These are phyloP conservation scores for Hermodice carunculata DNA, from an alignment of 2,888 invertebrate genomes.

Conservation along the genomic window DNA sequence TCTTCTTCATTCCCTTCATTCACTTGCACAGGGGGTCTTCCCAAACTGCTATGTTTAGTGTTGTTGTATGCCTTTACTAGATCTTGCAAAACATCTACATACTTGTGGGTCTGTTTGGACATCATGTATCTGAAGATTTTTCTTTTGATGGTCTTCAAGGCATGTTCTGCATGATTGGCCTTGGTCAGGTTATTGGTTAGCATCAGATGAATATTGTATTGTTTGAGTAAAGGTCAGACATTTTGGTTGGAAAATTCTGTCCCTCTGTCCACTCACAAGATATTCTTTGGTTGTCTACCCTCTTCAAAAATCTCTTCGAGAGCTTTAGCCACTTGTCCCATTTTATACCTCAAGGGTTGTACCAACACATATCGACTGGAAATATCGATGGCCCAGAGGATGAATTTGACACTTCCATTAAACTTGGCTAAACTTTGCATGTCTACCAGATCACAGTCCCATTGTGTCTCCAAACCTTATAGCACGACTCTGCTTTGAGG, in stretches of 20 bases:
- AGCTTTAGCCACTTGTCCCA: not conserved
- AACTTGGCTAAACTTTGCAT: not conserved
- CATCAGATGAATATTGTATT: not conserved
- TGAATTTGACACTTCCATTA: constrained; percentile 5
- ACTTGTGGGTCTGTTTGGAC: not conserved
- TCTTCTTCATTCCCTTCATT: not conserved
- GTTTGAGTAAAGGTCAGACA: not conserved
- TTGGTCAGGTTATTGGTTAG: not conserved
- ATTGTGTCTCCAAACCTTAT: not conserved
- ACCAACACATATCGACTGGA: constrained; percentile 5
- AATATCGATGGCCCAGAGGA: not conserved
- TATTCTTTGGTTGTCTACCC: constrained; percentile 1
- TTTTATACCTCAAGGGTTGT: constrained; percentile 1
- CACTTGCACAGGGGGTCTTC: not conserved
- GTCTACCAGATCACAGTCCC: constrained; percentile 4
- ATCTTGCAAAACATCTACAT: constrained; percentile 5
- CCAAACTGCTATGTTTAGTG: constrained; percentile 1
- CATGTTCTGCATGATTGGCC: not conserved
- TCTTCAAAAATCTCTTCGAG: constrained; percentile 2
- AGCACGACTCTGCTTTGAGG: not conserved
- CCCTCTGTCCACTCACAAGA: not conserved
- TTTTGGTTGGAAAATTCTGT: not conserved
- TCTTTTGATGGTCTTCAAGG: constrained; percentile 1
- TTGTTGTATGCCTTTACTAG: constrained; percentile 7
- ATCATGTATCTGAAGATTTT: constrained; percentile 4